Percentiles rank a stretch among this genome's conserved stretches.
Conservation (phyloP, 2,113 vertebrate species). For the Zosterops hypoxanthus region DNA sequence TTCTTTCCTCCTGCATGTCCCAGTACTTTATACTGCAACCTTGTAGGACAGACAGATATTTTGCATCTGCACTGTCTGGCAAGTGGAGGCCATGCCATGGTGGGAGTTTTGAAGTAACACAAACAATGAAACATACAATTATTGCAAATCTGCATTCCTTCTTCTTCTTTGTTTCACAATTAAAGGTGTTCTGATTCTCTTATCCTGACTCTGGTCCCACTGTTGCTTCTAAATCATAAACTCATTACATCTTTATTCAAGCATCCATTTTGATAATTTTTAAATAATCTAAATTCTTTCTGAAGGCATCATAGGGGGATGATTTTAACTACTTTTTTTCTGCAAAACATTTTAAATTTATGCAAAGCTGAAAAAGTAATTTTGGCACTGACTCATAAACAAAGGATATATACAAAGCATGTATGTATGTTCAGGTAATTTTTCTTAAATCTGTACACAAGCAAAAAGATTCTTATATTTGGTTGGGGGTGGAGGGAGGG, state of each 20-base stretch:
- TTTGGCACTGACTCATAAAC: not conserved
- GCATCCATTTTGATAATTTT: not conserved
- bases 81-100: rapidly evolving
- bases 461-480: not conserved
- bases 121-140: not conserved
- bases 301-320: not conserved
- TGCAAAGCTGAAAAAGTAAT: not conserved
- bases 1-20: not conserved
- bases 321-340: not conserved
- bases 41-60: not conserved
- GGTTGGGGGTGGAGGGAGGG: rapidly evolving
- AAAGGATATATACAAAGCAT: not conserved
- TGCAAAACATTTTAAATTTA: not conserved
- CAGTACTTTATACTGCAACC: rapidly evolving
- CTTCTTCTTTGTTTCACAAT: not conserved
- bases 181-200: not conserved
- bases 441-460: not conserved
- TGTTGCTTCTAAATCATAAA: not conserved
- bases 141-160: not conserved
- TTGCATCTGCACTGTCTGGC: not conserved
- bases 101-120: not conserved
- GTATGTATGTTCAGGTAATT: not conserved
- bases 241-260: not conserved
- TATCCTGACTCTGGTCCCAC: not conserved
- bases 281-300: not conserved